Conservation (phyloP, 2,888 invertebrate genomes). For the Drosophila acutilabella region DNA sequence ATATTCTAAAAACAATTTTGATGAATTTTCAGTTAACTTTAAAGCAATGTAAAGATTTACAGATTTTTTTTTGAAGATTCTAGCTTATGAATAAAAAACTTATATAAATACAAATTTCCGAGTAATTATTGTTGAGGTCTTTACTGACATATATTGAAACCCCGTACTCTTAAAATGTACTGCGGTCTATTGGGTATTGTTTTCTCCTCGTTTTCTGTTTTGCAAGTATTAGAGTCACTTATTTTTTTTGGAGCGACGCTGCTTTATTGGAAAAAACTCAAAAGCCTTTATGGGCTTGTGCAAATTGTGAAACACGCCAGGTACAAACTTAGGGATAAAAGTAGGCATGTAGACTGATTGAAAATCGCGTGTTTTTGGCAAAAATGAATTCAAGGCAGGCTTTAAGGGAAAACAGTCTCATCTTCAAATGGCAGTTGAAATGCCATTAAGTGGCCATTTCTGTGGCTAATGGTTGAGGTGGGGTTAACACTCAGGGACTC, state of each 20-base stretch:
- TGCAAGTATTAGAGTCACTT: neutral
- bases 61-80: no score
- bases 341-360: constrained; percentile 33
- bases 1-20: no score
- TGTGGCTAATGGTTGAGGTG: constrained; percentile 54
- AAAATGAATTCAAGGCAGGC: constrained; percentile 20
- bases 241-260: no score
- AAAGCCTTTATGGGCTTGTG: constrained; percentile 15
- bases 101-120: no score
- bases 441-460: constrained; percentile 59
- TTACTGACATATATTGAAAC: no score
- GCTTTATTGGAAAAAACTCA: constrained; percentile 29
- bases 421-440: constrained; percentile 14
- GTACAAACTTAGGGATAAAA: constrained; percentile 17
- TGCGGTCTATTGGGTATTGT: no score
- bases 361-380: constrained; percentile 21
- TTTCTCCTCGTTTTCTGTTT: neutral
- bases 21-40: no score
- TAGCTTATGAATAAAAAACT: no score
- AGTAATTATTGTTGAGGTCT: no score
- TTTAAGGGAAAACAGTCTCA: constrained; percentile 29
- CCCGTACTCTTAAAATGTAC: no score
- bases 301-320: constrained; percentile 49
- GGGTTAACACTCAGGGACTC: constrained; percentile 14
- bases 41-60: no score